Evolutionary conservation across 2,888 invertebrate species (phyloP).

Genomic region (Patella depressa): DNA sequence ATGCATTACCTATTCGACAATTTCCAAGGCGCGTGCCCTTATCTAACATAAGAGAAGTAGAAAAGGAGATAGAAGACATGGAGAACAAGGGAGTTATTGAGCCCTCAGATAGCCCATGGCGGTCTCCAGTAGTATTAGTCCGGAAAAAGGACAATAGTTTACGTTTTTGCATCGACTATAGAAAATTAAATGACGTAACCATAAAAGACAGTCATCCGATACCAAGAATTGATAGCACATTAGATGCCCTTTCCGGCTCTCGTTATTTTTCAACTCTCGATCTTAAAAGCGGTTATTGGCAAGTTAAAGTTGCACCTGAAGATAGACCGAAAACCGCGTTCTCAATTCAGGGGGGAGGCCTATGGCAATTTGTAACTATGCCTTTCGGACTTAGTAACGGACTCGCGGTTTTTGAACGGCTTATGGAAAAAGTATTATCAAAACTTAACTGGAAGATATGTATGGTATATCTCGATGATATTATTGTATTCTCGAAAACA

Average conservation of each 20-base stretch:
- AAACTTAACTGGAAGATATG: slow-evolving; percentile 28
- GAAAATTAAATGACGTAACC: too few relatives aligned
- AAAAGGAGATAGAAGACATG: background rate
- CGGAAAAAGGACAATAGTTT: background rate
- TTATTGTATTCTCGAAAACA: slow-evolving; percentile 30
- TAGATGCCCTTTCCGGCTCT: background rate
- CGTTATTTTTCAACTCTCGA: background rate
- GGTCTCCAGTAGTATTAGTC: background rate
- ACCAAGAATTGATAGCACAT: background rate
- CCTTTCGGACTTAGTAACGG: slow-evolving; percentile 35
- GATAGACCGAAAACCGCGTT: slow-evolving; percentile 42
- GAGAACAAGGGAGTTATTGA: background rate
- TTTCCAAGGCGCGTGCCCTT: background rate
- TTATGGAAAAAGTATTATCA: slow-evolving; percentile 21
- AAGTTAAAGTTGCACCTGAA: background rate
- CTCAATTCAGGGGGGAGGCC: slow-evolving; percentile 32
- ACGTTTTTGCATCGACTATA: slow-evolving; percentile 6
- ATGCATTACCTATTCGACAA: background rate
- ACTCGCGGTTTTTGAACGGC: slow-evolving; percentile 14
- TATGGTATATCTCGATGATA: slow-evolving; percentile 38
- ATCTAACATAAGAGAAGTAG: background rate
- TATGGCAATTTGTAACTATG: slow-evolving; percentile 35
- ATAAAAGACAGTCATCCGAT: background rate
- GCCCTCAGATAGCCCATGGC: background rate
- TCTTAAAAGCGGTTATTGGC: background rate